Percentiles rank a stretch among this genome's conserved stretches.
These are phyloP conservation scores for Drosophila carrolli DNA, from an alignment of 1,140 invertebrate species.

Conservation along the genomic window DNA sequence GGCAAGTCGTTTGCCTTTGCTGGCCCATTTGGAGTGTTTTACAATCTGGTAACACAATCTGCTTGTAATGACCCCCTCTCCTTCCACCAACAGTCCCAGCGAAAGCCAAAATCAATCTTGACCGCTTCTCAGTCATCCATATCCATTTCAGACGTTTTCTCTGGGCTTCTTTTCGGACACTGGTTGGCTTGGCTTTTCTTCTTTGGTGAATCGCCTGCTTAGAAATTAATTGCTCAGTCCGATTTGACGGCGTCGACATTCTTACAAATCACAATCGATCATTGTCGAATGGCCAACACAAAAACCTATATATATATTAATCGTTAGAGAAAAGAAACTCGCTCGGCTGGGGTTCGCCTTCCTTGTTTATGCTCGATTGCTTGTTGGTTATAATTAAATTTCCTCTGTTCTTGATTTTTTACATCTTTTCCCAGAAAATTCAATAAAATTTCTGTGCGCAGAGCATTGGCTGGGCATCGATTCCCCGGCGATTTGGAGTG, in stretches of 20 bases:
- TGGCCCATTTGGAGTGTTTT: conserved; percentile 59
- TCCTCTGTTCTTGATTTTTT: conserved; percentile 46
- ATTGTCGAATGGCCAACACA: conserved; percentile 54
- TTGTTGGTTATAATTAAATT: conserved; percentile 69
- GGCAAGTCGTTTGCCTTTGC: conserved; percentile 5
- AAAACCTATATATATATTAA: conserved; percentile 37
- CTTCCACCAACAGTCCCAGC: not conserved
- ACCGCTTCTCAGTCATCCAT: conserved; percentile 50
- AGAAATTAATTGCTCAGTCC: conserved; percentile 55
- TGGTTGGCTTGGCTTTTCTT: conserved; percentile 4
- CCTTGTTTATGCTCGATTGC: conserved; percentile 34
- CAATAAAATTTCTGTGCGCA: conserved; percentile 60
- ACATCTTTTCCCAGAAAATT: conserved; percentile 75
- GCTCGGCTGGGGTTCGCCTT: conserved; percentile 10
- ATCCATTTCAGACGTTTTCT: conserved; percentile 65
- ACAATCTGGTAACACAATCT: conserved; percentile 76
- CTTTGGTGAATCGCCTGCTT: conserved; percentile 40
- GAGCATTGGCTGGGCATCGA: conserved; percentile 29
- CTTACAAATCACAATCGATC: conserved; percentile 78
- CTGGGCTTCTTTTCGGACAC: conserved; percentile 4
- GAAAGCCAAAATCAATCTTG: conserved; percentile 74
- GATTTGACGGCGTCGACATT: conserved; percentile 52
- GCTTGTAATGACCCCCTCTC: conserved; percentile 41
- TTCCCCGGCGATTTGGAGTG: not conserved
- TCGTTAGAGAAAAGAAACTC: conserved; percentile 49